These are phyloP conservation scores for Beris chalybata DNA, from an alignment of 2,888 invertebrate genomes.

Conservation along the genomic window DNA sequence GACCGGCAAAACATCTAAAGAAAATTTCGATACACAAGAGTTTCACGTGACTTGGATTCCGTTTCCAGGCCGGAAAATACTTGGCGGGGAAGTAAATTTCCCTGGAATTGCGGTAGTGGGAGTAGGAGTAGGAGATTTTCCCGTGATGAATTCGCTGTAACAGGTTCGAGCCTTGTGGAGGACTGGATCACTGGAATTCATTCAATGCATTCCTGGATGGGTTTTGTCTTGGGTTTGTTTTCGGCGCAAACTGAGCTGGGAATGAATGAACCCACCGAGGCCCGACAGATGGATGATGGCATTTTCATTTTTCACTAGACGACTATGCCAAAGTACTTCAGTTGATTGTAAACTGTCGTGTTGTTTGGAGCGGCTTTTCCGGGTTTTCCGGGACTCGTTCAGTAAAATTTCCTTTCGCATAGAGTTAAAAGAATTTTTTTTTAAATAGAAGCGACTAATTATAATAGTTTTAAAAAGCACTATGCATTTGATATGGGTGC, in stretches of 20 bases:
- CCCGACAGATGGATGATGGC: slow-evolving; percentile 23
- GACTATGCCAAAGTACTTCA: slow-evolving; percentile 33
- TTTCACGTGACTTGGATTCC: no score
- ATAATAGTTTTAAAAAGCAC: no score
- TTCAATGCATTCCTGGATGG: slow-evolving; percentile 20
- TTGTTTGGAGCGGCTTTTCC: slow-evolving; percentile 19
- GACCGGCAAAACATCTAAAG: no score
- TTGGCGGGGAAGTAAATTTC: slow-evolving; percentile 13
- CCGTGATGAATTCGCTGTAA: background rate
- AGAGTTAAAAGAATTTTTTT: no score
- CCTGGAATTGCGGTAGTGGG: slow-evolving; percentile 10
- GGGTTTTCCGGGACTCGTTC: slow-evolving; percentile 18
- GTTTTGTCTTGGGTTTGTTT: slow-evolving; percentile 26
- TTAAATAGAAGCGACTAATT: no score
- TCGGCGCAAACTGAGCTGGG: slow-evolving; percentile 18
- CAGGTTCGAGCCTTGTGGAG: background rate
- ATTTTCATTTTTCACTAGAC: slow-evolving; percentile 26
- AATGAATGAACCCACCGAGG: slow-evolving; percentile 26
- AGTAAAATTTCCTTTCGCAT: background rate
- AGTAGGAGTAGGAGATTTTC: background rate
- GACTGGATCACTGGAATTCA: background rate
- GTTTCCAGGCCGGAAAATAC: no score
- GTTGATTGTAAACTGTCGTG: slow-evolving; percentile 36
- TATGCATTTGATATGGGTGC: no score
- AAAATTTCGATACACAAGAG: no score